Evolutionary conservation across 2,113 vertebrate genomes (phyloP), one percentile per base, ranked within the genome.

Genomic region (Perccottus glenii): DNA sequence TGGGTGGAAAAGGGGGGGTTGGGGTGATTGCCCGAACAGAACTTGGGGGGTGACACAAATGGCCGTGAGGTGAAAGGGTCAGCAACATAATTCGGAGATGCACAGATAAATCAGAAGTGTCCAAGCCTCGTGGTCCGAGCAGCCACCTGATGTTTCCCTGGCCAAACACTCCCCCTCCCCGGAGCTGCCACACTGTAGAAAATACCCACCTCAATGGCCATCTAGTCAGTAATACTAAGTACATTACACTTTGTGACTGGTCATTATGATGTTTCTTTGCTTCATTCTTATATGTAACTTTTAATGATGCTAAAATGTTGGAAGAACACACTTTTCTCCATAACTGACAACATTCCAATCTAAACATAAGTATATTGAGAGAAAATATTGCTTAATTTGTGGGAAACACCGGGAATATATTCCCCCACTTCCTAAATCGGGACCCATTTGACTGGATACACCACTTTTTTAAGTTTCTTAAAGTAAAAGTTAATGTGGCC

Each of bases 81-180:
- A 2, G 76, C 73, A 86, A 84, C 87, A 90, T 89, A 89, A 88
- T 92, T 92, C 85, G 82, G 86, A 88, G 88, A 87, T 85, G 84
- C 77, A 78, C 89, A 90, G 78, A 92, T 91, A 90, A 92, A 91
- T 92, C 88, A 89, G 76, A 83, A 70, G 79, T 58, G 87, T 91
- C 78, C 86, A 76, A 77, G 57, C 70, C 49, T 19, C 65, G 65
- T 55, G 63, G 64, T 74, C 63, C 77, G 80, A 67, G 6, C 77
- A 86, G 51, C 88, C 87, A 89, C 88, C 87, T 88, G 84, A 92
- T 88, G 88, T 84, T 85, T 88, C 88, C 19, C 77, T 89, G 74
- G 90, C 78, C 64, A 90, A 91, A 91, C 83, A 85, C 72, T 47
- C 44, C 8, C 57, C 52, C 72, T 77, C 60, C 68, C 33, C 64